Evolutionary conservation across 1,140 invertebrate genomes (phyloP).

Genomic region (Agraylea sexmaculata): DNA sequence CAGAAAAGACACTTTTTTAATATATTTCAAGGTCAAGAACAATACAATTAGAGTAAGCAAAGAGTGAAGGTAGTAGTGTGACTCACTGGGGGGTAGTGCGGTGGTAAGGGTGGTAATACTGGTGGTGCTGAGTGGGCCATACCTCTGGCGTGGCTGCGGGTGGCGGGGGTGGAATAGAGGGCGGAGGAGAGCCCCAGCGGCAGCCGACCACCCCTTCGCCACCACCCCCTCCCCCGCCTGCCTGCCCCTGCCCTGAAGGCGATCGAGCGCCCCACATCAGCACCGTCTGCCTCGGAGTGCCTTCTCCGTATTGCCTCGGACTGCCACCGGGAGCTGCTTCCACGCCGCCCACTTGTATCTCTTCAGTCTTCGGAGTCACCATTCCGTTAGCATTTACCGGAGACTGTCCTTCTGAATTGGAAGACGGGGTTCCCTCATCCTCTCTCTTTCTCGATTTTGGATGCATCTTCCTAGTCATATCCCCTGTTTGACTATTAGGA

Average conservation of each 20-base stretch:
- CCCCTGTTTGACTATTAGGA: constrained; percentile 30
- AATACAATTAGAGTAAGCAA: constrained; percentile 8
- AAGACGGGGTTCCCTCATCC: constrained; percentile 38
- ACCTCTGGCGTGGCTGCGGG: constrained; percentile 41
- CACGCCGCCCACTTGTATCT: constrained; percentile 43
- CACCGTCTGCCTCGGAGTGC: constrained; percentile 68
- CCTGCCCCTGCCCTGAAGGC: constrained; percentile 27
- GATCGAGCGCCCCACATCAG: constrained; percentile 60
- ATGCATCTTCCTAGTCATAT: constrained; percentile 28
- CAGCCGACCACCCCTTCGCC: constrained; percentile 17
- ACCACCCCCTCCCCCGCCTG: constrained; percentile 6
- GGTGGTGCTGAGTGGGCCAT: constrained; percentile 48
- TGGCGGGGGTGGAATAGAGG: constrained; percentile 22
- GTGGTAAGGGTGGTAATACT: constrained; percentile 50
- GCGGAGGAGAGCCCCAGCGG: constrained; percentile 22
- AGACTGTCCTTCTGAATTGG: constrained; percentile 43
- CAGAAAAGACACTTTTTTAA: no score
- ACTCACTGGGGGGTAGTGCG: constrained; percentile 50
- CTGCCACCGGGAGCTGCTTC: constrained; percentile 31
- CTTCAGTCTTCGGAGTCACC: constrained; percentile 51
- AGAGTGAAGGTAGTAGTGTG: constrained; percentile 28
- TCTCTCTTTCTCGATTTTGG: constrained; percentile 29
- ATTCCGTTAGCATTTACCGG: constrained; percentile 43
- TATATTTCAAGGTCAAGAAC: not conserved
- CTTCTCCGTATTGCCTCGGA: constrained; percentile 42